Conservation (phyloP, 35 echinoderm and acorn worm genomes). For the Apostichopus japonicus region DNA sequence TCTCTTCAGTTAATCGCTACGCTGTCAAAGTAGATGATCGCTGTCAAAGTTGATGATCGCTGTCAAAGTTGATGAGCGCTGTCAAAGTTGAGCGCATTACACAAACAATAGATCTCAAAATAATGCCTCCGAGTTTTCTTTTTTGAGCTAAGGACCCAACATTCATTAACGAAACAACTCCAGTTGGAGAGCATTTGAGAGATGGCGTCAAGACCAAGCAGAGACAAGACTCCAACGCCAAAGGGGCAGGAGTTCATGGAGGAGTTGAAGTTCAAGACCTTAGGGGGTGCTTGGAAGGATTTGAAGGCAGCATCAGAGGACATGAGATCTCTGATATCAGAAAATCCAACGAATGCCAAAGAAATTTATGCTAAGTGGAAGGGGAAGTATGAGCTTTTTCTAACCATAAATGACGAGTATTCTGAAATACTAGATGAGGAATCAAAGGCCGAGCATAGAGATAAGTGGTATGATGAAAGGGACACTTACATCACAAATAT, state of each 20-base stretch:
- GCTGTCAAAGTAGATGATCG: too few species aligned
- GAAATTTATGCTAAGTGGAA: constrained; percentile 8
- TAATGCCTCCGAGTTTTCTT: too few species aligned
- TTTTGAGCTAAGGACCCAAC: too few species aligned
- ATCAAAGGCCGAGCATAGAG: not conserved
- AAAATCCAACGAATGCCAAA: not conserved
- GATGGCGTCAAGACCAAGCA: not conserved
- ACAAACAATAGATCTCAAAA: too few species aligned
- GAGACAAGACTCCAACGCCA: not conserved
- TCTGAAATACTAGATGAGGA: constrained; percentile 21
- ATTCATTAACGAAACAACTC: too few species aligned
- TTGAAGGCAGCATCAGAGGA: not conserved
- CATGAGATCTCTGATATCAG: constrained; percentile 22
- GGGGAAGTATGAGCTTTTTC: not conserved
- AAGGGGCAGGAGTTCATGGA: constrained; percentile 10
- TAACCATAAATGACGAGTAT: not conserved
- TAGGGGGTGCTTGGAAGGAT: not conserved
- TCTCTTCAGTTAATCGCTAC: too few species aligned
- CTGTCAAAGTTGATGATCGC: too few species aligned
- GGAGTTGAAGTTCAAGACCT: constrained; percentile 18
- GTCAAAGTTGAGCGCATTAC: too few species aligned
- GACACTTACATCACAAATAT: constrained; percentile 26
- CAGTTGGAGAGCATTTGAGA: not conserved
- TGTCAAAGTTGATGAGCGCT: too few species aligned
- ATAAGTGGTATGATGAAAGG: constrained; percentile 32